A percentile compares a stretch with the other conserved stretches of the same genome.
Evolutionary conservation across 1,140 invertebrate species (phyloP).

Genomic region (Alviniconcha marisindica): DNA sequence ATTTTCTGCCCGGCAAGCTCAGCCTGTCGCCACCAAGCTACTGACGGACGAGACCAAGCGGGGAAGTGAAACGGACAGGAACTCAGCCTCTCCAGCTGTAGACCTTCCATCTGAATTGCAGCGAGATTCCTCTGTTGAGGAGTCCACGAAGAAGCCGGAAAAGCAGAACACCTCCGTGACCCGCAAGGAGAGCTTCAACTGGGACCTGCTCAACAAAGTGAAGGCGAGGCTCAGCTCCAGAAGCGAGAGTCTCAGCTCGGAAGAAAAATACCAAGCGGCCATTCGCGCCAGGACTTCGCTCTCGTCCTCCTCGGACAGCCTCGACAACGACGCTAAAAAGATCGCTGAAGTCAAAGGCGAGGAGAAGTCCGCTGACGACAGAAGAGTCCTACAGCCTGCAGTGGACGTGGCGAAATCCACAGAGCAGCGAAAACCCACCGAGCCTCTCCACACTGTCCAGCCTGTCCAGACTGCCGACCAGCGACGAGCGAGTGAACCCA

Average conservation of each 20-base stretch:
- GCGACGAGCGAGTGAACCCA: background rate
- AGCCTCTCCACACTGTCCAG: background rate
- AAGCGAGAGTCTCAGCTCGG: constrained; percentile 24
- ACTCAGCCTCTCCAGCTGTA: background rate
- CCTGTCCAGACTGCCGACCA: too few relatives aligned
- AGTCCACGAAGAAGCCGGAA: background rate
- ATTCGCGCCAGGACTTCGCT: background rate
- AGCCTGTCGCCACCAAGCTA: too few relatives aligned
- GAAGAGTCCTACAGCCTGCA: background rate
- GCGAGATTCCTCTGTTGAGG: background rate
- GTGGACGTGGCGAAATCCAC: background rate
- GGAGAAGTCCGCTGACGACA: background rate
- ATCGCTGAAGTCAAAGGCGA: too few relatives aligned
- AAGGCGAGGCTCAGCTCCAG: constrained; percentile 34
- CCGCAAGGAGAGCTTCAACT: constrained; percentile 25
- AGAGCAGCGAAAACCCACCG: too few relatives aligned
- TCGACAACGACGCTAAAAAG: background rate
- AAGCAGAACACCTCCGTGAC: background rate
- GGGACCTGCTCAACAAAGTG: constrained; percentile 33
- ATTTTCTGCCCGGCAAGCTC: constrained; percentile 1
- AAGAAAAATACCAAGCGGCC: background rate
- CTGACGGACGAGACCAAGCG: background rate
- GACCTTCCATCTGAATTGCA: too few relatives aligned
- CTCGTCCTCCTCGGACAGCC: background rate
- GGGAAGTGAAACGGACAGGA: background rate